Percentiles rank a stretch among this genome's conserved stretches.
Conservation (phyloP, 2,113 vertebrate genomes). For the Chloropsis cyanopogon region DNA sequence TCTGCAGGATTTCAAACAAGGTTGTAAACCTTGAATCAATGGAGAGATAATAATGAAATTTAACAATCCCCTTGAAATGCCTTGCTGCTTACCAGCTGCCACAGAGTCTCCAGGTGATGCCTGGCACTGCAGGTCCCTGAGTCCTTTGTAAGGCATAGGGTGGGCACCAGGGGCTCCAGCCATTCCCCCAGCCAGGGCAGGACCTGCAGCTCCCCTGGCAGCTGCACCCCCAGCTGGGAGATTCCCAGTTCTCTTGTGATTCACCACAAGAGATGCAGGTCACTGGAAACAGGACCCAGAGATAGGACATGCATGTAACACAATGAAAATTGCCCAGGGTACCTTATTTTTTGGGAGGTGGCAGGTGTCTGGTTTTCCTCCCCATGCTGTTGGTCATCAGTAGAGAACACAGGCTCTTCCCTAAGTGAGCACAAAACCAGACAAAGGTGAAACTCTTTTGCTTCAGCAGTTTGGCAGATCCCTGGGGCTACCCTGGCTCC, state of each 20-base stretch:
- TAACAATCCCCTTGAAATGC: neutral
- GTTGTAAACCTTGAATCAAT: neutral
- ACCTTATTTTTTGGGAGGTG: constrained; percentile 29
- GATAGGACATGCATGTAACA: neutral
- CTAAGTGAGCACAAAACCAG: neutral
- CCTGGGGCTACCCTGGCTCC: neutral
- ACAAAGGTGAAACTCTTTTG: neutral
- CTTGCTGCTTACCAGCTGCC: neutral
- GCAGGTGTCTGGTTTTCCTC: neutral
- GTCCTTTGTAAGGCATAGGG: neutral
- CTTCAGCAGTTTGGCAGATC: neutral
- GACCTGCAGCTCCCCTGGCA: neutral
- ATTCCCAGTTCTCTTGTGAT: neutral
- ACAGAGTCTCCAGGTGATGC: neutral
- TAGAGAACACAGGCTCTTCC: neutral
- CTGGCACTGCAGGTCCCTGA: neutral
- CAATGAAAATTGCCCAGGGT: neutral
- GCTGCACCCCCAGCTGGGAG: neutral
- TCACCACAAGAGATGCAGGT: neutral
- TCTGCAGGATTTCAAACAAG: neutral
- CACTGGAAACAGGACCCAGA: neutral
- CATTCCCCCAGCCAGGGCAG: neutral
- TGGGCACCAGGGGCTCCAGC: neutral
- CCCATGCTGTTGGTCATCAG: neutral
- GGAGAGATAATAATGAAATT: neutral